A percentile compares a stretch with the other conserved stretches of the same genome.
These are phyloP conservation scores for Catharus fuscescens DNA, from an alignment of 2,113 vertebrate genomes.

Conservation along the genomic window DNA sequence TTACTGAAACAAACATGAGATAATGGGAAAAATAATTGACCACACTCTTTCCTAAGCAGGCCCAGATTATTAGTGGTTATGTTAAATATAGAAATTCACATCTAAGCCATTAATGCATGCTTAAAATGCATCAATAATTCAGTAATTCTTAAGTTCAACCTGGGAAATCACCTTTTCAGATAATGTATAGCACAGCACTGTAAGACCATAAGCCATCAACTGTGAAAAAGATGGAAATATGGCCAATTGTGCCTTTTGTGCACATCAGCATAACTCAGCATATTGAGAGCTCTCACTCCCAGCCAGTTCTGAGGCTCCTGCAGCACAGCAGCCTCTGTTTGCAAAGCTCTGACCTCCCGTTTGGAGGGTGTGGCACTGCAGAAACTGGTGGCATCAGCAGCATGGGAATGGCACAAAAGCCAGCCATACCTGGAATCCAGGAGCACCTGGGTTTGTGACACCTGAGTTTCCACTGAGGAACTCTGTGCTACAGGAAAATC, in stretches of 20 bases:
- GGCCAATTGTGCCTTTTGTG: neutral
- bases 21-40: conserved; percentile 26
- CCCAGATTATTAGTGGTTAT: neutral
- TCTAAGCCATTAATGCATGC: neutral
- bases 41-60: neutral
- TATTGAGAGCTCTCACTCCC: neutral
- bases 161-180: conserved; percentile 35
- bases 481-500: neutral
- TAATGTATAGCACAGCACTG: neutral
- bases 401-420: neutral
- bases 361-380: neutral
- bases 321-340: neutral
- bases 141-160: neutral
- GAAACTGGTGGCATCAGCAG: neutral
- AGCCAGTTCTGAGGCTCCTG: neutral
- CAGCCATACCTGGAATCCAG: too few relatives aligned
- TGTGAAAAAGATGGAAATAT: neutral
- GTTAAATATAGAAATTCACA: conserved; percentile 3
- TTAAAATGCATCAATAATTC: conserved; percentile 23
- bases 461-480: fast-evolving
- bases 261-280: neutral
- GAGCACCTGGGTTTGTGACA: neutral
- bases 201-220: neutral
- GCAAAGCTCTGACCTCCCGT: neutral
- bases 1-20: conserved; percentile 16